A percentile compares a stretch with the other conserved stretches of the same genome.
Evolutionary conservation across 2,113 vertebrate species (phyloP).

Genomic region (Gymnogyps californianus): DNA sequence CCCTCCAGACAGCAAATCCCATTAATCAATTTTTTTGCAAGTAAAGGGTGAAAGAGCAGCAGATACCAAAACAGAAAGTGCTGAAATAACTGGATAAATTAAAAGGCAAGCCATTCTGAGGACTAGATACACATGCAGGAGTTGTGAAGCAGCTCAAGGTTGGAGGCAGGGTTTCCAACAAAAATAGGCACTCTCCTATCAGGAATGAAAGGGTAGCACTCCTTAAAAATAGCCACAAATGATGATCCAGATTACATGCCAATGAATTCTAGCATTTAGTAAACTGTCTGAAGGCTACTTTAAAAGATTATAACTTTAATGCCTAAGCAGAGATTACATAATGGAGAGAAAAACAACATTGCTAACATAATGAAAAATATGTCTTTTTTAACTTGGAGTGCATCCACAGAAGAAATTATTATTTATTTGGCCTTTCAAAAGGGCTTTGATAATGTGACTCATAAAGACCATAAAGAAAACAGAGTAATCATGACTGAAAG

Average conservation of each 20-base stretch:
- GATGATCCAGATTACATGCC: background rate
- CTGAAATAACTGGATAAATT: background rate
- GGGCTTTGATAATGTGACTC: background rate
- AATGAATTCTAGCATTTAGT: background rate
- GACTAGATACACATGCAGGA: background rate
- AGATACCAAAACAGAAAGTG: background rate
- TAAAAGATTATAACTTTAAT: conserved; percentile 17
- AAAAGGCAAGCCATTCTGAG: background rate
- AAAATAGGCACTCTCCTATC: background rate
- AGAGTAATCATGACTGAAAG: background rate
- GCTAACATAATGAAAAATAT: background rate
- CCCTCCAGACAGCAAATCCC: background rate
- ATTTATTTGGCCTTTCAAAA: conserved; percentile 25
- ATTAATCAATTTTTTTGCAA: background rate
- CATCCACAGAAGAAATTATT: background rate
- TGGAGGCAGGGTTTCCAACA: background rate
- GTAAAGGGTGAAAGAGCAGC: background rate
- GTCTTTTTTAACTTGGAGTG: background rate
- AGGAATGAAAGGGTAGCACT: background rate
- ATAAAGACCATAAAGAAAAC: background rate
- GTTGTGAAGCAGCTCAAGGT: background rate
- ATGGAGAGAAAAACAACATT: background rate
- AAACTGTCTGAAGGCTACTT: background rate
- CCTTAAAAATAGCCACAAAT: background rate
- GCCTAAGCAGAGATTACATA: background rate